Conservation (phyloP, 1,140 invertebrate species). For the Drosophila eugracilis region DNA sequence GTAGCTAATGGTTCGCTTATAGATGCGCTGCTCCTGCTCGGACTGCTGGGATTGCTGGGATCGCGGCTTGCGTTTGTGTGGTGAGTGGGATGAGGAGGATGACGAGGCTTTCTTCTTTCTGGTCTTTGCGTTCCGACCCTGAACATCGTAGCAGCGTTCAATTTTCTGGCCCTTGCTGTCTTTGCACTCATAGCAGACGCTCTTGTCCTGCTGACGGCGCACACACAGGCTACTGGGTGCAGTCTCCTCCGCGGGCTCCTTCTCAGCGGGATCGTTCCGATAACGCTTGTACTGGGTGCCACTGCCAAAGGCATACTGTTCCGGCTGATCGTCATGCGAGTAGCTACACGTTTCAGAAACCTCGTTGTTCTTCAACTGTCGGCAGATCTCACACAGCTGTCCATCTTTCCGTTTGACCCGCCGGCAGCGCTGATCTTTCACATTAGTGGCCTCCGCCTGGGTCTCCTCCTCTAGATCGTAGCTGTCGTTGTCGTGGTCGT, state of each 20-base stretch:
- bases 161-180: slow-evolving; percentile 50
- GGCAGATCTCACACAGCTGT: slow-evolving; percentile 68
- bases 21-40: slow-evolving; percentile 61
- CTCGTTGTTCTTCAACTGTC: slow-evolving; percentile 59
- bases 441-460: slow-evolving; percentile 32
- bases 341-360: slow-evolving; percentile 76
- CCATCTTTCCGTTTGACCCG: slow-evolving; percentile 32
- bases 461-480: slow-evolving; percentile 21
- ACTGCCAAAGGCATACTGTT: slow-evolving; percentile 61
- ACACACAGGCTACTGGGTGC: slow-evolving; percentile 57
- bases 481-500: slow-evolving; percentile 8
- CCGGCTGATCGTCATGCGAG: slow-evolving; percentile 56
- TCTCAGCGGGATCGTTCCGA: slow-evolving; percentile 15
- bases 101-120: slow-evolving; percentile 1
- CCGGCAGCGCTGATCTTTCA: slow-evolving; percentile 33
- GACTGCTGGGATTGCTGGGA: slow-evolving; percentile 38
- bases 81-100: not conserved
- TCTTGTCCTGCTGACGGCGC: slow-evolving; percentile 32
- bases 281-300: slow-evolving; percentile 63
- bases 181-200: slow-evolving; percentile 64
- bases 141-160: slow-evolving; percentile 55
- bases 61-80: slow-evolving; percentile 5
- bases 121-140: slow-evolving; percentile 12
- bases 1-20: slow-evolving; percentile 72
- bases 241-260: slow-evolving; percentile 8